Conservation (phyloP, 2,888 invertebrate species). For the Coremacera marginata region DNA sequence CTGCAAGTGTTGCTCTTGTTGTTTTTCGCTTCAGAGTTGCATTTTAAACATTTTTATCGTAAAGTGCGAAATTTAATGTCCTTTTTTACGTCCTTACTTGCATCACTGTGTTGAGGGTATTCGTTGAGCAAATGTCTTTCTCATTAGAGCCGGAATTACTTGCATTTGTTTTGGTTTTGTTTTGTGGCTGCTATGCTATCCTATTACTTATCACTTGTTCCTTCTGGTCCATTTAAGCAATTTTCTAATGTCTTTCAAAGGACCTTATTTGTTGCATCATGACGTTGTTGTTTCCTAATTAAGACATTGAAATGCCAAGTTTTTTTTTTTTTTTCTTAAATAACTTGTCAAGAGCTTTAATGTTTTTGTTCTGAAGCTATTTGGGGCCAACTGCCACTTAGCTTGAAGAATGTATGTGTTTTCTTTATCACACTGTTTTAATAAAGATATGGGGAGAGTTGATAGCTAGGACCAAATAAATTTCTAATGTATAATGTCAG, state of each 20-base stretch:
- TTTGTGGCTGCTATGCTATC: slow-evolving; percentile 47
- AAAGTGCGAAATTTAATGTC: slow-evolving; percentile 10
- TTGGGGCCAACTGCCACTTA: too few species aligned
- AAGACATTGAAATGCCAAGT: neutral
- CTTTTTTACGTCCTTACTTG: neutral
- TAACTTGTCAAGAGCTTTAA: too few species aligned
- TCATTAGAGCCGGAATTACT: slow-evolving; percentile 59
- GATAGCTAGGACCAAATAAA: too few species aligned
- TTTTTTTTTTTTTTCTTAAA: too few species aligned
- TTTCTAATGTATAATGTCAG: too few species aligned
- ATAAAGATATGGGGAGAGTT: too few species aligned
- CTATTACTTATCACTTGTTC: slow-evolving; percentile 9
- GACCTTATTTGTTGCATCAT: slow-evolving; percentile 50
- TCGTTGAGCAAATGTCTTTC: slow-evolving; percentile 52
- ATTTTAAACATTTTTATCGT: slow-evolving; percentile 14
- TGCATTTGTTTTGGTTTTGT: slow-evolving; percentile 55
- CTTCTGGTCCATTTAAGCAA: slow-evolving; percentile 50
- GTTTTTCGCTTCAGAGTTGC: slow-evolving; percentile 34
- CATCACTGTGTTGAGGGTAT: neutral
- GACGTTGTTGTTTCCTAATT: slow-evolving; percentile 53
- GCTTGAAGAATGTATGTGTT: too few species aligned
- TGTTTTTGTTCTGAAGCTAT: too few species aligned
- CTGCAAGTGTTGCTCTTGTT: slow-evolving; percentile 32
- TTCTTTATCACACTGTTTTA: too few species aligned
- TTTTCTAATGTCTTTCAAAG: slow-evolving; percentile 63